A percentile compares a stretch with the other conserved stretches of the same genome.
These are phyloP conservation scores for Sarcoramphus papa DNA, from an alignment of 2,797 vertebrate species.

Conservation along the genomic window DNA sequence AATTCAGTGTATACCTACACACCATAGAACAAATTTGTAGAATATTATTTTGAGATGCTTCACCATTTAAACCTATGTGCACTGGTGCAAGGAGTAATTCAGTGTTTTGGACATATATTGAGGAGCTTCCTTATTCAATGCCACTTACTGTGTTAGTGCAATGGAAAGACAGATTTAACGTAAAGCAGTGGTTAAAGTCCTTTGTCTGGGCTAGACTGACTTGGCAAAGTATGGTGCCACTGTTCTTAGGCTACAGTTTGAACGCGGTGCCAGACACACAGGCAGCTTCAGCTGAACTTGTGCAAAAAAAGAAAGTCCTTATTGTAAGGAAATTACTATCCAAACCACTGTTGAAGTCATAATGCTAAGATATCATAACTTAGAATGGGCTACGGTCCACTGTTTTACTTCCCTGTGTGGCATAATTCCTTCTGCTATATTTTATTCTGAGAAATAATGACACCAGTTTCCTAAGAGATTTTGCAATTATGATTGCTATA, in stretches of 20 bases:
- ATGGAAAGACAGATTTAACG: background rate
- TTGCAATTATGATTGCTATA: background rate
- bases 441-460: background rate
- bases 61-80: background rate
- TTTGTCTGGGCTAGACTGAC: background rate
- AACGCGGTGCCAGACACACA: background rate
- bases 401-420: background rate
- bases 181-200: background rate
- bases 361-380: background rate
- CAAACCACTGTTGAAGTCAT: background rate
- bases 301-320: background rate
- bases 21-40: background rate
- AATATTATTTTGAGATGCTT: background rate
- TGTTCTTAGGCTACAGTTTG: background rate
- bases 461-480: background rate
- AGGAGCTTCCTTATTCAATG: background rate
- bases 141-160: background rate
- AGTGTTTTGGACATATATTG: background rate
- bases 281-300: background rate
- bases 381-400: accelerated
- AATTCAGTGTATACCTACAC: background rate
- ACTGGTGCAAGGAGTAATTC: background rate
- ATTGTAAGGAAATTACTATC: background rate
- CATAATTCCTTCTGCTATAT: background rate
- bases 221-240: background rate